phyloP scores from a whole-genome alignment of 2,113 vertebrate species.

The Empidonax traillii region DNA sequence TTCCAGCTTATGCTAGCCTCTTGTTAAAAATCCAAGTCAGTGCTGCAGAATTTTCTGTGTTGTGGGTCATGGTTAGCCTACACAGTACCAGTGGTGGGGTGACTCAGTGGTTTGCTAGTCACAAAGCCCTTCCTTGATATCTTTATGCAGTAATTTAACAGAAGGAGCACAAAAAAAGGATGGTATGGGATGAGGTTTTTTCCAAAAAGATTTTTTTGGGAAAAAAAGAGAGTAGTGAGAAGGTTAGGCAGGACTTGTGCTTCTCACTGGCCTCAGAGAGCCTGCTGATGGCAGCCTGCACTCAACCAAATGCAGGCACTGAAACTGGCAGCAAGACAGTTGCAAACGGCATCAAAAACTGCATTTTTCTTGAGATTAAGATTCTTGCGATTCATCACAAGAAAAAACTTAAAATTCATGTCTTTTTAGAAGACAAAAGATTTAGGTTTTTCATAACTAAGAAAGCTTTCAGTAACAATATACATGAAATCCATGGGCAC shows the following conservation, averaged over 20 bases:
- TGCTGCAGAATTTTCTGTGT: background rate
- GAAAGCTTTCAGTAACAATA: background rate
- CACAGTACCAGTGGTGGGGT: rapidly evolving
- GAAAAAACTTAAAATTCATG: background rate
- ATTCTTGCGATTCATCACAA: background rate
- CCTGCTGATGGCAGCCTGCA: background rate
- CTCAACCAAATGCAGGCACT: background rate
- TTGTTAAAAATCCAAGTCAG: background rate
- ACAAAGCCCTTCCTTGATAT: background rate
- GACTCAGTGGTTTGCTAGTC: background rate
- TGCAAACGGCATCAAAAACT: rapidly evolving
- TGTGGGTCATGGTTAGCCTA: background rate
- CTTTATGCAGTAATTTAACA: background rate
- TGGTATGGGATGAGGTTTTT: background rate
- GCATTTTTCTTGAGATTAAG: background rate
- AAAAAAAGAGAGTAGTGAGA: background rate
- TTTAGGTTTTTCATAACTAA: background rate
- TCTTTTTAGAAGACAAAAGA: background rate
- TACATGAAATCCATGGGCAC: background rate
- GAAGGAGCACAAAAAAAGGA: background rate
- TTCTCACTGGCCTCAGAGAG: background rate
- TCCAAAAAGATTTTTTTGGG: background rate
- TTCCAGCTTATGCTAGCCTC: background rate
- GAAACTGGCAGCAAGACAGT: background rate
- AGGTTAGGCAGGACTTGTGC: background rate